Evolutionary conservation across 1,140 invertebrate genomes (phyloP).

Genomic region (Trichonephila inaurata): DNA sequence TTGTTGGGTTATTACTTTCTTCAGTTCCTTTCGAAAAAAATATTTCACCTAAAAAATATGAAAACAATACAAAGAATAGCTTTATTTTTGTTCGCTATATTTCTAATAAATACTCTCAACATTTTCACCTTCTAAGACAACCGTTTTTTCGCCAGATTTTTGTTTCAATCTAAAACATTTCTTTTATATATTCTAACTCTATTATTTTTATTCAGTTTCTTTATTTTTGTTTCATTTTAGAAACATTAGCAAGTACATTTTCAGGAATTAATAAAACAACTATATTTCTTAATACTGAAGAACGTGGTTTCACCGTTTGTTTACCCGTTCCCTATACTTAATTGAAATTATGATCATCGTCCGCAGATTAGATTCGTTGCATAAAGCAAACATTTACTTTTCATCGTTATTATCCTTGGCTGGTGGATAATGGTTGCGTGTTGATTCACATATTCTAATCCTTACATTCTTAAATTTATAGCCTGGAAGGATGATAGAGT

Average conservation of each 20-base stretch:
- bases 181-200: background rate
- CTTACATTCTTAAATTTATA: too few species aligned
- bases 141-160: slow-evolving; percentile 5
- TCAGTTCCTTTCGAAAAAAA: background rate
- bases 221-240: background rate
- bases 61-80: background rate
- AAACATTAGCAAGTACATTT: background rate
- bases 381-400: slow-evolving; percentile 53
- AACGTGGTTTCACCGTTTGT: slow-evolving; percentile 8
- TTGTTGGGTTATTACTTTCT: slow-evolving; percentile 35
- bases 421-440: background rate
- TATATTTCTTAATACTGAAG: background rate
- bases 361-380: slow-evolving; percentile 24
- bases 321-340: slow-evolving; percentile 17
- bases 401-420: background rate
- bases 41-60: background rate
- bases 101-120: slow-evolving; percentile 50
- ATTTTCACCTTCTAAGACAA: slow-evolving; percentile 30
- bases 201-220: background rate
- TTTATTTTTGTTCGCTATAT: slow-evolving; percentile 24
- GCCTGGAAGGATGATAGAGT: too few species aligned
- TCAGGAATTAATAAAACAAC: background rate
- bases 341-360: slow-evolving; percentile 59
- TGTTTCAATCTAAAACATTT: background rate
- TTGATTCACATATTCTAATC: background rate